phyloP scores from a whole-genome alignment of 1,140 invertebrate species.

The Drosophila guanche region DNA sequence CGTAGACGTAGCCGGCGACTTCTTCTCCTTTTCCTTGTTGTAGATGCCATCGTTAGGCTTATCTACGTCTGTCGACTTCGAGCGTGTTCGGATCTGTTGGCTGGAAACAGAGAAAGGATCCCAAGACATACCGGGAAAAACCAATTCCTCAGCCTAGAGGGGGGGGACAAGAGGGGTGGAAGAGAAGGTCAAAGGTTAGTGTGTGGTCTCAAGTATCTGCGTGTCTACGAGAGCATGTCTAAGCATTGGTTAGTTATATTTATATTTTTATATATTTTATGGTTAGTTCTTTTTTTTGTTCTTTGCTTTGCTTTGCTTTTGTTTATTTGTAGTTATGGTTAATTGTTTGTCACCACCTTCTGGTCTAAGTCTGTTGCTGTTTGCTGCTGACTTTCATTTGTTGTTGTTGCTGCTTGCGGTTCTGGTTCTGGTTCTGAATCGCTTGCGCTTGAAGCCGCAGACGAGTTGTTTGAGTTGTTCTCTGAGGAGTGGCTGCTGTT shows the following conservation, averaged over 20 bases:
- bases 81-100: too few species aligned
- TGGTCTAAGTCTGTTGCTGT: slow-evolving; percentile 23
- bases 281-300: too few species aligned
- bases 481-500: not conserved
- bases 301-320: too few species aligned
- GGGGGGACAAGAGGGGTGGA: not conserved
- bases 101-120: too few species aligned
- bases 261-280: too few species aligned
- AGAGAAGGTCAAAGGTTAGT: slow-evolving; percentile 45
- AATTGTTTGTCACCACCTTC: slow-evolving; percentile 38
- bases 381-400: slow-evolving; percentile 3
- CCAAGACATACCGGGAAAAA: too few species aligned
- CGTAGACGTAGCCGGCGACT: too few species aligned
- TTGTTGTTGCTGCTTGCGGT: not conserved
- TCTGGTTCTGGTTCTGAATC: slow-evolving; percentile 11
- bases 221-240: slow-evolving; percentile 1
- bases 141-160: slow-evolving; percentile 1
- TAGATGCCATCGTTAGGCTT: too few species aligned
- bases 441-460: not conserved
- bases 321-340: not conserved
- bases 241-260: slow-evolving; percentile 27
- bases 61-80: too few species aligned
- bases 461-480: not conserved
- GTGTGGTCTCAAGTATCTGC: too few species aligned
- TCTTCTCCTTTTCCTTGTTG: too few species aligned